Evolutionary conservation across 1,140 invertebrate species (phyloP), one percentile per base, ranked within the genome.

Genomic region (Euschistus heros): DNA sequence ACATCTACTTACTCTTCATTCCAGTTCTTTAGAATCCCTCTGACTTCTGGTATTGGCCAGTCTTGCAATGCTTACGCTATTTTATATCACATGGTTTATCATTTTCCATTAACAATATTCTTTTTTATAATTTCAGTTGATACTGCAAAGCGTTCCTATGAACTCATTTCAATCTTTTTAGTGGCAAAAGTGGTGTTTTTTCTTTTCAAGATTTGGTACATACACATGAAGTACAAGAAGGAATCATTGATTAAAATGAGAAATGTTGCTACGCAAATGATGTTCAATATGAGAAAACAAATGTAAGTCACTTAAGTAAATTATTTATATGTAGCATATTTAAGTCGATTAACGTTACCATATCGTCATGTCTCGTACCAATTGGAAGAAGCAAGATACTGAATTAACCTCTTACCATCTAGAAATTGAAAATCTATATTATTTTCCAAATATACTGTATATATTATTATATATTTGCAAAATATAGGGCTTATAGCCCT

Each of bases 261-360:
- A 24, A 22, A 57, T 57, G 54, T 26, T 2, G 54, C 54, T 17
- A 22, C 10, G 8, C 54, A 57, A 24, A 17, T 57, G 15, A 57
- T 57, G 20, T 26, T 57, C 15, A 22, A 26, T 6, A 57, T 14
- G 15, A 57, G 24, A 26, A 57, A 26, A 26, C 54, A 57, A 57
- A 26, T 57, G 54, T 57, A 57, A 57, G 54, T 57, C 8, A 5
- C 7, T 50, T n/a, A n/a, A n/a, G n/a, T n/a, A n/a, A n/a, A n/a
- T n/a, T 37, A 37, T 10, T 37, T 37, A 6, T 10, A 4, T 10
- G 13, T 37, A 6, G n/a, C n/a, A n/a, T n/a, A n/a, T n/a, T n/a
- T n/a, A n/a, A n/a, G n/a, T n/a, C n/a, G n/a, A n/a, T n/a, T n/a
- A n/a, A n/a, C n/a, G n/a, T n/a, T n/a, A n/a, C n/a, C n/a, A n/a